Evolutionary conservation across 2,113 vertebrate species (phyloP).

Genomic region (Alosa alosa): DNA sequence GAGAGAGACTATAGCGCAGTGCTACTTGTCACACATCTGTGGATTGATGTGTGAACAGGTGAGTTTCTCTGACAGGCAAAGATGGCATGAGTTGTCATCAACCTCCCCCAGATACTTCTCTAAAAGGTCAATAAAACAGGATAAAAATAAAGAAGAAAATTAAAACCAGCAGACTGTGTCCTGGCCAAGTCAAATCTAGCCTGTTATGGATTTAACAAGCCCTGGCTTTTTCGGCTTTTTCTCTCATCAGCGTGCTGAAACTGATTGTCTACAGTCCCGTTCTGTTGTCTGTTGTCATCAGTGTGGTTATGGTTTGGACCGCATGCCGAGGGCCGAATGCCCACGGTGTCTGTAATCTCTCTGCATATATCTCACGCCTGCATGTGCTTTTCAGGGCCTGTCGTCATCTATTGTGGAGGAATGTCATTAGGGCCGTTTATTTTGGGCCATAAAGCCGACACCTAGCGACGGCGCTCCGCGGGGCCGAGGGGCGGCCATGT

Average conservation of each 20-base stretch:
- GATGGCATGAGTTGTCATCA: not conserved
- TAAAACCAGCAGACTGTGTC: no score
- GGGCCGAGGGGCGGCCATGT: conserved; percentile 7
- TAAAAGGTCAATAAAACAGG: not conserved
- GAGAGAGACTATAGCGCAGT: not conserved
- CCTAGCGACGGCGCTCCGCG: not conserved
- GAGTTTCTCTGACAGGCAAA: not conserved
- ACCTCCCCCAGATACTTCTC: not conserved
- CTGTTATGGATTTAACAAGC: not conserved
- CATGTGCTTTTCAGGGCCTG: not conserved
- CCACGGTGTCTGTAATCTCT: not conserved
- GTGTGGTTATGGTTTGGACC: not conserved
- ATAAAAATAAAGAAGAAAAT: no score
- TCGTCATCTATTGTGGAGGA: conserved; percentile 9
- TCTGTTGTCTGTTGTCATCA: not conserved
- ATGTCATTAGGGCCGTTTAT: conserved; percentile 10
- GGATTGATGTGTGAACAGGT: not conserved
- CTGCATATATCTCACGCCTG: not conserved
- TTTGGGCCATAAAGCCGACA: conserved; percentile 6
- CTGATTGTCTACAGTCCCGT: not conserved
- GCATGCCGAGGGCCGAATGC: not conserved
- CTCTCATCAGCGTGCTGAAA: not conserved
- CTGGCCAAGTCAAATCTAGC: not conserved
- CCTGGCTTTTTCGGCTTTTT: not conserved
- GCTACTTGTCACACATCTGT: not conserved